Percentiles rank a stretch among this genome's conserved stretches.
phyloP scores from a whole-genome alignment of 2,888 invertebrate species.

The Leptopterna dolabrata region DNA sequence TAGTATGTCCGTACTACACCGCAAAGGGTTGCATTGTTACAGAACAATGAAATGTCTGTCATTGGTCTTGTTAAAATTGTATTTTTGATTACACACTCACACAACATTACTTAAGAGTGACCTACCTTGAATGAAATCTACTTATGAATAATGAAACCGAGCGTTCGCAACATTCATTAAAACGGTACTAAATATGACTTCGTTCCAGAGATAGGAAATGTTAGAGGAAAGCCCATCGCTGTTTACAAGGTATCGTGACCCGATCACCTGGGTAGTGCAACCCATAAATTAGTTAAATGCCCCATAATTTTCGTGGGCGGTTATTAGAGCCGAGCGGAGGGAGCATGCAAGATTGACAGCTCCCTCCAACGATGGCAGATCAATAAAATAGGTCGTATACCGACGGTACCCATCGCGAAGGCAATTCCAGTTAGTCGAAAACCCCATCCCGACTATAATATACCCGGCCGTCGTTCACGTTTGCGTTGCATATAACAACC shows the following conservation, averaged over 20 bases:
- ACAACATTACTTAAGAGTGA: too few species aligned
- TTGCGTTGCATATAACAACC: constrained; percentile 11
- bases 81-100: too few species aligned
- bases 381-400: constrained; percentile 10
- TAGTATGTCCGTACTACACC: too few species aligned
- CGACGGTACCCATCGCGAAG: neutral
- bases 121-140: too few species aligned
- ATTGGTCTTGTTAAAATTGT: too few species aligned
- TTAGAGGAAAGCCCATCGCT: neutral
- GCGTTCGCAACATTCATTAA: neutral
- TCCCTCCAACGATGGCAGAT: neutral
- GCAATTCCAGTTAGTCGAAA: constrained; percentile 18
- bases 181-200: neutral
- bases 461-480: neutral
- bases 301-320: constrained; percentile 1
- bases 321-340: neutral
- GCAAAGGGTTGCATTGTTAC: too few species aligned
- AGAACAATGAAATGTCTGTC: too few species aligned
- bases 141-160: neutral
- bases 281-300: constrained; percentile 32
- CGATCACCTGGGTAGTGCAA: neutral
- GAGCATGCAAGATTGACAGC: constrained; percentile 37
- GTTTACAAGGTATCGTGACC: constrained; percentile 30
- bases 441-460: neutral
- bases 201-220: neutral